Conservation (phyloP, 2,113 vertebrate species). For the Rhipidura dahli region DNA sequence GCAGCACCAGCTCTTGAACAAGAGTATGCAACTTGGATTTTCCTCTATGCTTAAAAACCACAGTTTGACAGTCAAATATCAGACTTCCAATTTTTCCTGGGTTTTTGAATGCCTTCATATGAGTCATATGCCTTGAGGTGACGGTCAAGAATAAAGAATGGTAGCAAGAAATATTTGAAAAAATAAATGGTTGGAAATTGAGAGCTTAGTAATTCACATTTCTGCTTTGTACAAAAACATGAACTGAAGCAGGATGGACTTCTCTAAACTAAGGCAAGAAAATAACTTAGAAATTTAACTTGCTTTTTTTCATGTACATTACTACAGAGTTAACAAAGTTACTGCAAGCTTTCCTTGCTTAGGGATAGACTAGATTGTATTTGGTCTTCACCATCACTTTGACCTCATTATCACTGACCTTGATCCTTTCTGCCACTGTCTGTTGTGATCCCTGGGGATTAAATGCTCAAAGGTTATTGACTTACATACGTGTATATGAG, state of each 20-base stretch:
- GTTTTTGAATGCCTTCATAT: background rate
- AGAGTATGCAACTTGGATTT: background rate
- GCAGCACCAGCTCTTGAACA: background rate
- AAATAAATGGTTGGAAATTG: background rate
- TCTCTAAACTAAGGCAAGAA: background rate
- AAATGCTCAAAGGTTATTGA: background rate
- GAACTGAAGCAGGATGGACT: background rate
- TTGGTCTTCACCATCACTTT: background rate
- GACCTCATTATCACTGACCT: background rate
- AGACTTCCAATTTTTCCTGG: background rate
- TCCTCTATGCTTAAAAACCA: background rate
- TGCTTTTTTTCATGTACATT: accelerated
- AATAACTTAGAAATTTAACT: background rate
- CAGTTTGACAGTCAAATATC: background rate
- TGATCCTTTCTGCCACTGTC: background rate
- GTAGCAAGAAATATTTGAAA: background rate
- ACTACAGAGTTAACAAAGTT: background rate
- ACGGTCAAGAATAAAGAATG: background rate
- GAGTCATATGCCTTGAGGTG: background rate
- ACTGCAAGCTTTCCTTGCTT: background rate
- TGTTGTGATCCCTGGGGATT: background rate
- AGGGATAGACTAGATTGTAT: background rate
- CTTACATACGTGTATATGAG: background rate
- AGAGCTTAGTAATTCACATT: background rate
- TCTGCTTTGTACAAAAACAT: background rate